Percentiles rank a stretch among this genome's conserved stretches.
Evolutionary conservation across 2,113 vertebrate genomes (phyloP).

Genomic region (Xyliphius kryptos): DNA sequence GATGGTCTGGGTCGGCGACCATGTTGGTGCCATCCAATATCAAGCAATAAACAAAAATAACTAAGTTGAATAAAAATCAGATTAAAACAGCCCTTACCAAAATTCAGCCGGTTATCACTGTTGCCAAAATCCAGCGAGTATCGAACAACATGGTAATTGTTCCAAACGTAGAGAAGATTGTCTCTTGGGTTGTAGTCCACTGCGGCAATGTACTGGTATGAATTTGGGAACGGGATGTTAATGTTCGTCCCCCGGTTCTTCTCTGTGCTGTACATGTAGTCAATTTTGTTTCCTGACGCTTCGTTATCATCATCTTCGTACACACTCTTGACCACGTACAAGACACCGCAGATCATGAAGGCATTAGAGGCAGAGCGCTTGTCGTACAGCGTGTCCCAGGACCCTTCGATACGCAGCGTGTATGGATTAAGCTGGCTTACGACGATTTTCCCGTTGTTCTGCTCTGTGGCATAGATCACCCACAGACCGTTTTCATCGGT

Average conservation of each 20-base stretch:
- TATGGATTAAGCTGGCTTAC: constrained; percentile 90
- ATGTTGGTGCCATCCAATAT: no score
- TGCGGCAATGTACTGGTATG: constrained; percentile 96
- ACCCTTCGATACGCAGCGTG: constrained; percentile 77
- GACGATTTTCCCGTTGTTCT: constrained; percentile 82
- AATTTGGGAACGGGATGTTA: constrained; percentile 92
- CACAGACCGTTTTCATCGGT: constrained; percentile 90
- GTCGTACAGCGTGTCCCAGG: constrained; percentile 79
- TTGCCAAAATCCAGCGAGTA: constrained; percentile 96
- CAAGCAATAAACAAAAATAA: no score
- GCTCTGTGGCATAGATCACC: constrained; percentile 91
- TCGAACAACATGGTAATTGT: constrained; percentile 97
- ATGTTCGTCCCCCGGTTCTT: constrained; percentile 85
- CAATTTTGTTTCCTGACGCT: constrained; percentile 96
- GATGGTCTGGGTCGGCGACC: no score
- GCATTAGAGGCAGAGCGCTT: constrained; percentile 79
- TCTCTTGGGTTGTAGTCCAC: constrained; percentile 99
- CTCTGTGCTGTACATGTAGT: constrained; percentile 96
- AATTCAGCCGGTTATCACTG: constrained; percentile 67
- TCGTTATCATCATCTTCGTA: constrained; percentile 98
- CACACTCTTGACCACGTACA: constrained; percentile 93
- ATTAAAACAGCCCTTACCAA: constrained; percentile 61
- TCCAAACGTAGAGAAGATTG: constrained; percentile 98
- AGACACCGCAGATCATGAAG: constrained; percentile 89
- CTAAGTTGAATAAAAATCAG: no score